Evolutionary conservation across 2,888 invertebrate genomes (phyloP).

Genomic region (Perithous albicinctus): DNA sequence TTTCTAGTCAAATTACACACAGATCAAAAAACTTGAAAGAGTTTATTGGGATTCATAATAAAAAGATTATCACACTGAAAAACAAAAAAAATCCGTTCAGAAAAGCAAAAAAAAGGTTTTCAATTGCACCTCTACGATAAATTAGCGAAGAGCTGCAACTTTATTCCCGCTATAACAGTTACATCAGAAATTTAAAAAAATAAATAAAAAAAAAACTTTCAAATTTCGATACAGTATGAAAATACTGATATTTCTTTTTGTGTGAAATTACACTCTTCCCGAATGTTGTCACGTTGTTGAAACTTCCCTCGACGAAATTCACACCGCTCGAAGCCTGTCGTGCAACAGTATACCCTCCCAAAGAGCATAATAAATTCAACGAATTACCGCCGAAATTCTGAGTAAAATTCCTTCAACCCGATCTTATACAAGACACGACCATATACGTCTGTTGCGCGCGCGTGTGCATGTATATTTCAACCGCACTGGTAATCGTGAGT

Average conservation of each 20-base stretch:
- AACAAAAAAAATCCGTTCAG: too few species aligned
- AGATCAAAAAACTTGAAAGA: too few species aligned
- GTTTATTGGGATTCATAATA: too few species aligned
- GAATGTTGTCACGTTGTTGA: slow-evolving; percentile 5
- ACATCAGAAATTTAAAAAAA: too few species aligned
- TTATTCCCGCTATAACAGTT: too few species aligned
- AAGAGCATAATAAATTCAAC: slow-evolving; percentile 63
- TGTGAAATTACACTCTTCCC: not conserved
- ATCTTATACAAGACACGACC: slow-evolving; percentile 58
- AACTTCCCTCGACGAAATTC: not conserved
- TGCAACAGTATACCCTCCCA: slow-evolving; percentile 22
- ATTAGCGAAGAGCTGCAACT: too few species aligned
- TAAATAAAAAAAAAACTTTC: too few species aligned
- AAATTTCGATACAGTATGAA: not conserved
- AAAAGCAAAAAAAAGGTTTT: too few species aligned
- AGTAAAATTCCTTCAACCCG: slow-evolving; percentile 64
- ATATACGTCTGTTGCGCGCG: slow-evolving; percentile 50
- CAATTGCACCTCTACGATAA: too few species aligned
- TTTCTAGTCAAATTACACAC: too few species aligned
- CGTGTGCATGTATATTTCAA: slow-evolving; percentile 9
- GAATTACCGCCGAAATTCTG: slow-evolving; percentile 65
- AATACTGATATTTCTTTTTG: not conserved
- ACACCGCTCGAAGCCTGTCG: slow-evolving; percentile 7
- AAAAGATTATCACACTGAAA: too few species aligned
- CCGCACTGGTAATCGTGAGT: slow-evolving; percentile 15